Conservation (phyloP, 1,140 invertebrate species). For the Caenorhabditis latens region DNA sequence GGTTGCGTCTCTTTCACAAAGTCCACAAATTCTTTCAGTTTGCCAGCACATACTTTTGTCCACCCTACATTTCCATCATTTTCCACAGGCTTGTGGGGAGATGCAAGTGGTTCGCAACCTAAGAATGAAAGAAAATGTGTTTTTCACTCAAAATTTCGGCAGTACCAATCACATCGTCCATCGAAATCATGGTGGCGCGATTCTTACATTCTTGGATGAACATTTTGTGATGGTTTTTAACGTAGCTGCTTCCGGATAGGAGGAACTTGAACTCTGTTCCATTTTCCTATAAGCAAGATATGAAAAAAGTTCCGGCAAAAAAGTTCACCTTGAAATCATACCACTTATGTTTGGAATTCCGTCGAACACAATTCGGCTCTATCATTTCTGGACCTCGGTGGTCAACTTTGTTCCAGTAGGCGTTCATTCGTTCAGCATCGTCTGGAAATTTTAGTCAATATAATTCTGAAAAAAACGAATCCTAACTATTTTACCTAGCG, state of each 20-base stretch:
- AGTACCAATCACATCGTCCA: background rate
- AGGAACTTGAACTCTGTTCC: background rate
- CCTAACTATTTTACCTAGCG: background rate
- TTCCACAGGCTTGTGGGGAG: background rate
- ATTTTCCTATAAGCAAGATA: background rate
- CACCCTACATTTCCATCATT: background rate
- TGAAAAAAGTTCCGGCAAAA: background rate
- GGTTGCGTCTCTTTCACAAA: background rate
- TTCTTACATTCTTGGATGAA: conserved; percentile 9
- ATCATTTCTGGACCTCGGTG: background rate
- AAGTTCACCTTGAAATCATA: background rate
- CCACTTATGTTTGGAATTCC: background rate
- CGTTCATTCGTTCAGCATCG: conserved; percentile 3
- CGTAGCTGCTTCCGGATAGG: background rate
- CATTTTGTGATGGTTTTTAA: conserved; percentile 4
- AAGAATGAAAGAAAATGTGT: too few relatives aligned
- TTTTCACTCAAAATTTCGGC: too few relatives aligned
- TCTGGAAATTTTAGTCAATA: background rate
- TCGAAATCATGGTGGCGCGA: background rate
- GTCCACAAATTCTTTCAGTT: background rate
- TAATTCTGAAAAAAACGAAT: too few relatives aligned
- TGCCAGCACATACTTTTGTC: background rate
- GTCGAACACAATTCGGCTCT: background rate
- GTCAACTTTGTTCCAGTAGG: conserved; percentile 5
- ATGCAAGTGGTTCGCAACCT: background rate